These are phyloP conservation scores for Leptatherina wallacei DNA, from an alignment of 2,797 vertebrate species.

Conservation along the genomic window DNA sequence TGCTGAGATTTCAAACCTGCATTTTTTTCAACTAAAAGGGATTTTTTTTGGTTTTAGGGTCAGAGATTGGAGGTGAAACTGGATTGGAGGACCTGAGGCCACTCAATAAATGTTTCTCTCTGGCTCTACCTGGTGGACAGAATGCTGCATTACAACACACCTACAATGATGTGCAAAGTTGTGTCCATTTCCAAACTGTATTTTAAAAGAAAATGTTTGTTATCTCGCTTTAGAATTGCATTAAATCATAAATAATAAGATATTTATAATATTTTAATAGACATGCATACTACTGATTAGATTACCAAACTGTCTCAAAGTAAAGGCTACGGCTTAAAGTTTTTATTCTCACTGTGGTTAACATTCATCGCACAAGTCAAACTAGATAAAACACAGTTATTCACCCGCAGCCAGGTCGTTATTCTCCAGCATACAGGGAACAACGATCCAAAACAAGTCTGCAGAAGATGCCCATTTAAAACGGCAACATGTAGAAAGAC, in stretches of 20 bases:
- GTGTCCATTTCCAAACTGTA: not conserved
- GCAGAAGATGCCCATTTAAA: not conserved
- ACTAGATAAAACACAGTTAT: no score
- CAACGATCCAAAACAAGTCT: not conserved
- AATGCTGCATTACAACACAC: not conserved
- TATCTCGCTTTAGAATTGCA: not conserved
- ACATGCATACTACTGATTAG: not conserved
- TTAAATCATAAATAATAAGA: not conserved
- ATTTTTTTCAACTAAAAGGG: not conserved
- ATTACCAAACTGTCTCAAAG: not conserved
- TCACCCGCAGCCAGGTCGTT: no score
- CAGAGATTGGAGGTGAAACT: no score
- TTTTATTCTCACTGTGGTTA: no score
- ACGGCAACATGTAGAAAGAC: not conserved
- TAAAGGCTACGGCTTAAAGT: not conserved
- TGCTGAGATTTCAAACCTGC: not conserved
- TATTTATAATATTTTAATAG: not conserved
- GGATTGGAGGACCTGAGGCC: not conserved
- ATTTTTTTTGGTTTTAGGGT: no score
- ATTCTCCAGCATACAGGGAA: no score
- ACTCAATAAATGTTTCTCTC: not conserved
- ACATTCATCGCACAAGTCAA: no score
- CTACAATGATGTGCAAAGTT: not conserved
- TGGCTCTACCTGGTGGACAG: constrained; percentile 51
- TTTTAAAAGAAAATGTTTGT: not conserved